Percentiles rank a stretch among this genome's conserved stretches.
Evolutionary conservation across 2,797 vertebrate species (phyloP).

Genomic region (Argyrosomus regius): DNA sequence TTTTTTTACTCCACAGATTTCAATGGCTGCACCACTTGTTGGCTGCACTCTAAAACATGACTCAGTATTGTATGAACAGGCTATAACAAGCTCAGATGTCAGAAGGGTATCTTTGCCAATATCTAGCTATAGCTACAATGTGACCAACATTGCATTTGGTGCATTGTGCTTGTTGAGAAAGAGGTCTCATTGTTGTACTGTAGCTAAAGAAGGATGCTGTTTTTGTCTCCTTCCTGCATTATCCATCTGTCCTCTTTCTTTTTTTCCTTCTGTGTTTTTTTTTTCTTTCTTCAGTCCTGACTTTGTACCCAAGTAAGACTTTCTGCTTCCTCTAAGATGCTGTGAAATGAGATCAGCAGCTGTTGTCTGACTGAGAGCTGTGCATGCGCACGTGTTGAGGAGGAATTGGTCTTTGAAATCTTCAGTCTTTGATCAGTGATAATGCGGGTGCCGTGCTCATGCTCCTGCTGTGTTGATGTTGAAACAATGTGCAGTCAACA

Average conservation of each 20-base stretch:
- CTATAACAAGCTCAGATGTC: not conserved
- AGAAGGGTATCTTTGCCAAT: not conserved
- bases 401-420: constrained; percentile 61
- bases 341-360: constrained; percentile 47
- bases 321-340: constrained; percentile 22
- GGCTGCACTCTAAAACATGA: not conserved
- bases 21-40: not conserved
- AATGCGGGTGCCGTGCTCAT: constrained; percentile 3
- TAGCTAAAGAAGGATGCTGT: not conserved
- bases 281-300: not conserved
- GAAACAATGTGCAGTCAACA: constrained; percentile 44
- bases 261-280: not conserved
- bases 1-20: not conserved
- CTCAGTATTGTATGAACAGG: not conserved
- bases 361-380: constrained; percentile 44
- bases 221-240: not conserved
- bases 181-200: not conserved
- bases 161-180: not conserved
- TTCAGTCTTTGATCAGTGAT: constrained; percentile 61
- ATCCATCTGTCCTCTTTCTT: not conserved
- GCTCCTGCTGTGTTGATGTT: constrained; percentile 40
- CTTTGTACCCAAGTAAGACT: constrained; percentile 13
- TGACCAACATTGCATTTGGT: not conserved
- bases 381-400: constrained; percentile 29
- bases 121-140: not conserved